These are phyloP conservation scores for Sphaerophoria rueppellii DNA, from an alignment of 2,888 invertebrate genomes.

Conservation along the genomic window DNA sequence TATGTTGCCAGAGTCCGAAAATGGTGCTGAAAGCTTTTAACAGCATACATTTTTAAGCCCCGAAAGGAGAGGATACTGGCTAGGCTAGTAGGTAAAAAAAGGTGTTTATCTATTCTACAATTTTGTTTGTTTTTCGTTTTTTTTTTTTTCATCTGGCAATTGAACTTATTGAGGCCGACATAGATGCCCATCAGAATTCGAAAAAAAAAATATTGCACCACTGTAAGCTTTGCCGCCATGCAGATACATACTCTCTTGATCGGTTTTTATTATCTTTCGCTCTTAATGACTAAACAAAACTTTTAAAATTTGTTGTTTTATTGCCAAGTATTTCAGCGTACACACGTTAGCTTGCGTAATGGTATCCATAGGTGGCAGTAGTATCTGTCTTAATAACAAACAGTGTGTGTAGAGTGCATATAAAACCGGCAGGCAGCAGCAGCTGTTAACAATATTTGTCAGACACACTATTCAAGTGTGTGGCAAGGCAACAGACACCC, in stretches of 20 bases:
- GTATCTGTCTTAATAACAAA: slow-evolving; percentile 4
- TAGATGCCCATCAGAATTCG: slow-evolving; percentile 23
- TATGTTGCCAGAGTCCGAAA: not conserved
- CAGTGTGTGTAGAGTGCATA: not conserved
- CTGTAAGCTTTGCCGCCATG: not conserved
- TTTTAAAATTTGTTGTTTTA: slow-evolving; percentile 43
- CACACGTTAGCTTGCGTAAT: slow-evolving; percentile 47
- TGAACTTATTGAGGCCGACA: slow-evolving; percentile 10
- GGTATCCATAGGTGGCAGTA: slow-evolving; percentile 55
- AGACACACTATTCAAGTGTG: slow-evolving; percentile 21
- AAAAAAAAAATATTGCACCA: slow-evolving; percentile 27
- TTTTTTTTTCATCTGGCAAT: slow-evolving; percentile 17
- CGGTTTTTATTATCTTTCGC: slow-evolving; percentile 35
- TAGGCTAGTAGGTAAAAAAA: slow-evolving; percentile 17
- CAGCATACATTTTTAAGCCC: not conserved
- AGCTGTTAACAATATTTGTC: slow-evolving; percentile 51
- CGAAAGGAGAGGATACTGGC: slow-evolving; percentile 52
- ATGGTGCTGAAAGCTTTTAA: not conserved
- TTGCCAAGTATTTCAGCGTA: slow-evolving; percentile 21
- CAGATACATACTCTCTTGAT: not conserved
- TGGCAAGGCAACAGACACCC: slow-evolving; percentile 39
- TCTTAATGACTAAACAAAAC: slow-evolving; percentile 53
- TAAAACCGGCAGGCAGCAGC: slow-evolving; percentile 24
- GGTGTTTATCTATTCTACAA: not conserved
- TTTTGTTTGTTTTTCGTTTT: not conserved